phyloP scores from a whole-genome alignment of 1,140 invertebrate species.

The Akabosia matsudoensis region DNA sequence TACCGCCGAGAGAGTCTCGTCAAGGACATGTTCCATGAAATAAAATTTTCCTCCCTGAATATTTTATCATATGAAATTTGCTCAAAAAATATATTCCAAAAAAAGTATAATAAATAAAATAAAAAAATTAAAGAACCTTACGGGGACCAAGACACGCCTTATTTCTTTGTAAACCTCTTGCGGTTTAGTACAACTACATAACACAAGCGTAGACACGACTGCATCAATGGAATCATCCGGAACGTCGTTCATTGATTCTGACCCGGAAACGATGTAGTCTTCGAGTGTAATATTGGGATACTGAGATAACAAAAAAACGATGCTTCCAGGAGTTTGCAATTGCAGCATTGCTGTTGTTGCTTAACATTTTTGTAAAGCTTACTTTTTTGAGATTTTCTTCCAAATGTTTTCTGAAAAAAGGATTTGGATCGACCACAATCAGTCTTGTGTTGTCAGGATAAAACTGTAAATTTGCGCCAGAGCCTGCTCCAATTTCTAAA shows the following conservation, averaged over 20 bases:
- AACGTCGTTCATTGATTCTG: slow-evolving; percentile 50
- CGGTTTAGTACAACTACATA: slow-evolving; percentile 49
- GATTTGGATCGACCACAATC: slow-evolving; percentile 37
- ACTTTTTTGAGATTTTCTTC: slow-evolving; percentile 24
- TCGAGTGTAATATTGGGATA: slow-evolving; percentile 31
- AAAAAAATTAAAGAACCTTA: slow-evolving; percentile 26
- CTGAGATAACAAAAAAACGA: not conserved
- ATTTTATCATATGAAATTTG: not conserved
- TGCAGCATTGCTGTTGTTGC: too few species aligned
- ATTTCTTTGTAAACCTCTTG: slow-evolving; percentile 48
- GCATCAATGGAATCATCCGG: slow-evolving; percentile 49
- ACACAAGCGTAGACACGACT: slow-evolving; percentile 50
- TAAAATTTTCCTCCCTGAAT: slow-evolving; percentile 47
- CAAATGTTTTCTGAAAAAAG: slow-evolving; percentile 32
- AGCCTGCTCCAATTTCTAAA: slow-evolving; percentile 49
- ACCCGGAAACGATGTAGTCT: slow-evolving; percentile 45
- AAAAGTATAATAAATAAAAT: not conserved
- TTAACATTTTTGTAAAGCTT: not conserved
- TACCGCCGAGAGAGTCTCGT: not conserved
- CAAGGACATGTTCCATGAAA: slow-evolving; percentile 46
- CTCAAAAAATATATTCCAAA: not conserved
- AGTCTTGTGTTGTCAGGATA: slow-evolving; percentile 42
- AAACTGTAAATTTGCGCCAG: slow-evolving; percentile 47
- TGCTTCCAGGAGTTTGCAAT: too few species aligned
- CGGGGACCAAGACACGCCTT: slow-evolving; percentile 49